Base-by-base conservation (phyloP, 2,797 vertebrate genomes). In the Sciaenops ocellatus region DNA sequence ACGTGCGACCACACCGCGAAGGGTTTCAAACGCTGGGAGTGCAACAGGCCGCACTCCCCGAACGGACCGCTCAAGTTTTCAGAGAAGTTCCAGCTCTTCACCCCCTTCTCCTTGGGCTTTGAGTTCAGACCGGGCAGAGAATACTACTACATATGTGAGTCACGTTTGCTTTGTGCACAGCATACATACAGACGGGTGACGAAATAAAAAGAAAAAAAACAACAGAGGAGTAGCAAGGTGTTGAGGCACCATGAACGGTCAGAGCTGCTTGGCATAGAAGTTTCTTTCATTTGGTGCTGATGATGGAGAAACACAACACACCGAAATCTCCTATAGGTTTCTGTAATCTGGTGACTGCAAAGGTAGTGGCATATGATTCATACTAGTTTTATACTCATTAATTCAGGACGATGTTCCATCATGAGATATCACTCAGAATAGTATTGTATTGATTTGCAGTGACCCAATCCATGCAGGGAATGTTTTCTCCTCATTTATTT, bases 121-220 rank as follows among this genome's bases (percentile, higher is more conserved):
- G 98, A 99, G 92, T 99, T 99, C 95, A 96, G 98, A 90, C 98
- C 98, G 67, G 97, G 98, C 89, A 95, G 98, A 90, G 98, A 99
- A 82, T 99, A 99, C 93, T 99, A 98, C 95, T 99, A 99, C 93
- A 99, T 99, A 94, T 99, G 98, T 99, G 91, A 99, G 98, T 99
- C 15, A n/a, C 28, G 8, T 55, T 57, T 51, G 7, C 28, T 47
- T 50, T 30, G 3, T 18, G n/a, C 30, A 34, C 16, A 18, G 0
- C 9, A 57, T 7, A 60, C 3, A 17, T 17, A n/a, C 17, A 63
- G 11, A 51, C 1, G 3, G 42, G 15, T 44, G 26, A 52, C 0
- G 15, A 60, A n/a, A 47, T 52, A 20, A 22, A 57, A 62, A 3
- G 4, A 9, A 30, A 51, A 62, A 44, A 13, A 28, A 16, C 13